Evolutionary conservation across 2,888 invertebrate species (phyloP), one percentile per base, ranked within the genome.

Genomic region (Melinaea menophilus): DNA sequence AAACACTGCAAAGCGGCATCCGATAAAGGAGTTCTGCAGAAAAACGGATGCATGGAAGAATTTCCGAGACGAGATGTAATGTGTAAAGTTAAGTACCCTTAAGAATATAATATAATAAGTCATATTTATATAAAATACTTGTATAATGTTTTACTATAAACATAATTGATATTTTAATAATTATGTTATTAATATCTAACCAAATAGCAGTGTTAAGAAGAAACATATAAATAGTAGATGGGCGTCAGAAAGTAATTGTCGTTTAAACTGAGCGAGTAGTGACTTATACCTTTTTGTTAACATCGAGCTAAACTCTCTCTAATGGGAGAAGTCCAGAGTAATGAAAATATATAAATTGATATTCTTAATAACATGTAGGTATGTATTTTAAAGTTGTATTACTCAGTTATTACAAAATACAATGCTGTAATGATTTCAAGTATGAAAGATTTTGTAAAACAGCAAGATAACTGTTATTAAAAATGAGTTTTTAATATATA

Each of bases 201-300:
- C 37, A 37, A 37, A 37, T 22, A 22, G 22, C 22, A 22, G 41
- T 41, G 9, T 5, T 11, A 2, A 41, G 41, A 3, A 41, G 9
- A 41, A 41, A 41, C 41, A 41, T 9, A 31, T 61, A 66, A 66
- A 65, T 66, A 69, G 68, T 60, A 54, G 55, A 56, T 74, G 61
- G 56, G 73, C 79, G 79, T 78, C 77, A 79, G 79, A 80, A 80
- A 83, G 83, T 85, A 83, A 85, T 85, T 84, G 84, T 78, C 73
- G 78, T 72, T 75, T 76, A 80, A 80, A 78, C 77, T 75, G 77
- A 74, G 41, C 41, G 9, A 7, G 41, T 41, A 41, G 73, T 66
- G 73, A 66, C 69, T 62, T 69, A 59, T 63, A 72, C 77, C 79
- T 83, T 83, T 82, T 77, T 76, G 73, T 63, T 58, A 61, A 67